Evolutionary conservation across 35 echinoderm and acorn worm species (phyloP).

Genomic region (Chiridota heheva): DNA sequence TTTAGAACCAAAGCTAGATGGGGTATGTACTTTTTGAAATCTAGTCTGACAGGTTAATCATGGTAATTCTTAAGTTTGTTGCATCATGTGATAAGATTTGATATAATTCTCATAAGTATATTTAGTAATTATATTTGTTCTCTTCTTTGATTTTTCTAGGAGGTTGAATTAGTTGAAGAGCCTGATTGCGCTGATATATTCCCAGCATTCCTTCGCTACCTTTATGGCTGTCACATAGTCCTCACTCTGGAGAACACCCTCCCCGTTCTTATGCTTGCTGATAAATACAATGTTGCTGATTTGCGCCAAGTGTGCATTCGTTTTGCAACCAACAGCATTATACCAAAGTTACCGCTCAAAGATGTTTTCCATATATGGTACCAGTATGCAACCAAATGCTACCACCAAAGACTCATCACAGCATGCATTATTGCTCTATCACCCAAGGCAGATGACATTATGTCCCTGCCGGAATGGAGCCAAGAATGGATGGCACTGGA

Average conservation of each 20-base stretch:
- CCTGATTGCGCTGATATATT: slow-evolving; percentile 86
- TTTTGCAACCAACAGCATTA: slow-evolving; percentile 86
- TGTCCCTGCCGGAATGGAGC: slow-evolving; percentile 90
- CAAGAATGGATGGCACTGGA: slow-evolving; percentile 91
- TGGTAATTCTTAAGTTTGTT: too few relatives aligned
- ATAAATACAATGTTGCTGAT: slow-evolving; percentile 90
- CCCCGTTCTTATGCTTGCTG: slow-evolving; percentile 89
- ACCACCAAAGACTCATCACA: slow-evolving; percentile 79
- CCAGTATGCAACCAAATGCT: slow-evolving; percentile 99
- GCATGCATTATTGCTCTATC: slow-evolving; percentile 82
- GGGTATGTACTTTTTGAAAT: too few relatives aligned
- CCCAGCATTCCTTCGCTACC: slow-evolving; percentile 74
- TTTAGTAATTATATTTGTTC: too few relatives aligned
- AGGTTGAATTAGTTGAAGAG: slow-evolving; percentile 96
- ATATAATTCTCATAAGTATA: too few relatives aligned
- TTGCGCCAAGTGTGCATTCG: slow-evolving; percentile 76
- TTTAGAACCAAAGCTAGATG: too few relatives aligned
- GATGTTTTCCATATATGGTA: slow-evolving; percentile 99
- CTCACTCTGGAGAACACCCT: slow-evolving; percentile 84
- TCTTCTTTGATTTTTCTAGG: slow-evolving; percentile 51
- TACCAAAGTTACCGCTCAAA: slow-evolving; percentile 93
- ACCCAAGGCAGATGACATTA: slow-evolving; percentile 98
- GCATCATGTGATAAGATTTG: too few relatives aligned
- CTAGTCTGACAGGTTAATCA: too few relatives aligned
- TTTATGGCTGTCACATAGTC: slow-evolving; percentile 87